A percentile compares a stretch with the other conserved stretches of the same genome.
These are phyloP conservation scores for Peromyscus maniculatus DNA, from an alignment of 2,113 vertebrate genomes.

Conservation along the genomic window DNA sequence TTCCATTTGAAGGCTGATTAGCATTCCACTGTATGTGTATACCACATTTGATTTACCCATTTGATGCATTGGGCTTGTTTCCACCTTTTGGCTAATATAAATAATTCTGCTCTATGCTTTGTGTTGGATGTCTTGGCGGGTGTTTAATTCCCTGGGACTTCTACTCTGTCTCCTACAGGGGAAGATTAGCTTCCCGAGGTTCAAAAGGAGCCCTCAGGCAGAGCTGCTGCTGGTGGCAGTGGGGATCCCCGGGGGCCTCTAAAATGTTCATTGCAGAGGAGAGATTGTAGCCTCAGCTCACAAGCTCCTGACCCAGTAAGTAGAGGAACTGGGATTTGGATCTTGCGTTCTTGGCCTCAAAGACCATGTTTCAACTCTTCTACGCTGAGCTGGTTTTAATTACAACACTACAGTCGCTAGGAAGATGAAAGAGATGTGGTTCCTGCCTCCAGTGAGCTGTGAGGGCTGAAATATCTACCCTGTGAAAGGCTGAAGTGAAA, in stretches of 20 bases:
- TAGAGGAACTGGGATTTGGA: conserved; percentile 49
- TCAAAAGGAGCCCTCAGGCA: conserved; percentile 25
- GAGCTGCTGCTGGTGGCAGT: conserved; percentile 7
- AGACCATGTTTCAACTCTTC: conserved; percentile 24
- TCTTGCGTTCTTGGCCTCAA: conserved; percentile 12
- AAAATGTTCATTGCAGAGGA: conserved; percentile 44
- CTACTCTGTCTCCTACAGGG: not conserved
- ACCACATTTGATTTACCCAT: not conserved
- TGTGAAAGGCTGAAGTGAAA: conserved; percentile 3
- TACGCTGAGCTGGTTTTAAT: conserved; percentile 13
- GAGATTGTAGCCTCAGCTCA: not conserved
- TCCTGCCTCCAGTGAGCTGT: conserved; percentile 30
- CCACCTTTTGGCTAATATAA: conserved; percentile 5
- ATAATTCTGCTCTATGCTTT: not conserved
- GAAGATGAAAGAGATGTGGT: not conserved
- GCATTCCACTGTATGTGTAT: not conserved
- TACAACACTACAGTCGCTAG: not conserved
- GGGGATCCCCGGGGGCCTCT: not conserved
- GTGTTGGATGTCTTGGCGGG: not conserved
- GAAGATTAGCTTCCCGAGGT: conserved; percentile 2
- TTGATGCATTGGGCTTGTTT: conserved; percentile 9
- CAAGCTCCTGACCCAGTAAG: not conserved
- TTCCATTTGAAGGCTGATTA: conserved; percentile 4
- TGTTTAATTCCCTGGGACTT: conserved; percentile 31
- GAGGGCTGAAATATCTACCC: conserved; percentile 33